These are phyloP conservation scores for Dromococcyx pavoninus DNA, from an alignment of 2,797 vertebrate species.

Conservation along the genomic window DNA sequence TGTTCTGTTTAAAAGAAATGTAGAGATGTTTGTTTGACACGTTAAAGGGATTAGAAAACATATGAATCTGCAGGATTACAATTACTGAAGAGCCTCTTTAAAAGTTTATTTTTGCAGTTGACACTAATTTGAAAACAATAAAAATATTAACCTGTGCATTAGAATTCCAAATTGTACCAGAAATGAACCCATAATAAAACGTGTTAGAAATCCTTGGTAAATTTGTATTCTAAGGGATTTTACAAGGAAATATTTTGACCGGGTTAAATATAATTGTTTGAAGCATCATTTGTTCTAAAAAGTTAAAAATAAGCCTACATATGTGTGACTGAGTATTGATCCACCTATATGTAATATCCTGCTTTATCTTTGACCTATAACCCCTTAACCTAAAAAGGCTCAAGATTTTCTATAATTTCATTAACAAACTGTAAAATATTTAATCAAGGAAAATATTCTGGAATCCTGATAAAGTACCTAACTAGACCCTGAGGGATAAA, in stretches of 20 bases:
- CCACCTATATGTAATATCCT: not conserved
- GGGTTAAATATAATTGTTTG: not conserved
- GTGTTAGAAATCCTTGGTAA: not conserved
- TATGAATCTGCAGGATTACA: not conserved
- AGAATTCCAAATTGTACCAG: not conserved
- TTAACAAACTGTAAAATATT: not conserved
- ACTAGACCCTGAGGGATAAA: not conserved
- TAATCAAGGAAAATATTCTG: not conserved
- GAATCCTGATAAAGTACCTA: not conserved
- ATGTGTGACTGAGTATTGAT: not conserved
- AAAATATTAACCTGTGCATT: not conserved
- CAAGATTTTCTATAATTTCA: not conserved
- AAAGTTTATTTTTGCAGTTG: not conserved
- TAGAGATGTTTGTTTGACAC: not conserved
- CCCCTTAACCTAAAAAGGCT: not conserved
- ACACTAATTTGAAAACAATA: not conserved
- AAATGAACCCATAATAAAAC: not conserved
- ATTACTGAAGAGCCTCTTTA: not conserved
- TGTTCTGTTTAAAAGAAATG: not conserved
- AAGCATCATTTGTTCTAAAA: not conserved
- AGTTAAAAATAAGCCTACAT: not conserved
- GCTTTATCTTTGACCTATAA: not conserved
- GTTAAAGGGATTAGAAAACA: not conserved
- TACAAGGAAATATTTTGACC: not conserved
- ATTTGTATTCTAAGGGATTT: not conserved